Percentiles rank a stretch among this genome's conserved stretches.
phyloP scores from a whole-genome alignment of 2,113 vertebrate species.

The Cyprinodon variegatus region DNA sequence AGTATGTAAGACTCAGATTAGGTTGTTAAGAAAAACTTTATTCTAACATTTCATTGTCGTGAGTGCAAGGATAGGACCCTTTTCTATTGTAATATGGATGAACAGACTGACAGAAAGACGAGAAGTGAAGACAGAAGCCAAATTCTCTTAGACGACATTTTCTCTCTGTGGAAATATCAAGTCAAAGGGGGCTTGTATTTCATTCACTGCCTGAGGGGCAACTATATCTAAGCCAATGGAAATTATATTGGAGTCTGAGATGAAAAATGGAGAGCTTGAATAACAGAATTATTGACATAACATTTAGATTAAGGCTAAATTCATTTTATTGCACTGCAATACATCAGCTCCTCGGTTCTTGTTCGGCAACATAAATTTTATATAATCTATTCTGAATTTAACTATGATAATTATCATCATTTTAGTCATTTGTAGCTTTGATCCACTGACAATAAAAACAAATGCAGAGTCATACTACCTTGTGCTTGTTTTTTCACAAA shows the following conservation, averaged over 20 bases:
- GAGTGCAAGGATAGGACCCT: too few species aligned
- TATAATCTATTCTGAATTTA: constrained; percentile 55
- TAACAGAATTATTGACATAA: constrained; percentile 67
- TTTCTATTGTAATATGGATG: background rate
- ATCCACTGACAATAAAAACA: constrained; percentile 12
- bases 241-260: constrained; percentile 68
- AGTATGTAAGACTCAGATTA: too few species aligned
- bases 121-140: constrained; percentile 20
- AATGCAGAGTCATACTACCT: background rate
- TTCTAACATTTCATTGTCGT: too few species aligned
- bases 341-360: constrained; percentile 47
- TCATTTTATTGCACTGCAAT: constrained; percentile 49
- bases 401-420: constrained; percentile 30
- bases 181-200: constrained; percentile 65
- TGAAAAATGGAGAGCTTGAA: constrained; percentile 68
- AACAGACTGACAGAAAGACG: constrained; percentile 9
- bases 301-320: constrained; percentile 62
- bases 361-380: constrained; percentile 39
- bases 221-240: constrained; percentile 64
- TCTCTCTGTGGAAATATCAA: constrained; percentile 47
- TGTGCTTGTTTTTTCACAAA: too few species aligned
- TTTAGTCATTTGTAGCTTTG: constrained; percentile 25
- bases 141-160: constrained; percentile 45
- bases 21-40: too few species aligned
- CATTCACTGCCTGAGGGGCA: constrained; percentile 65